Evolutionary conservation across 2,888 invertebrate species (phyloP).

Genomic region (Hydriomena furcata): DNA sequence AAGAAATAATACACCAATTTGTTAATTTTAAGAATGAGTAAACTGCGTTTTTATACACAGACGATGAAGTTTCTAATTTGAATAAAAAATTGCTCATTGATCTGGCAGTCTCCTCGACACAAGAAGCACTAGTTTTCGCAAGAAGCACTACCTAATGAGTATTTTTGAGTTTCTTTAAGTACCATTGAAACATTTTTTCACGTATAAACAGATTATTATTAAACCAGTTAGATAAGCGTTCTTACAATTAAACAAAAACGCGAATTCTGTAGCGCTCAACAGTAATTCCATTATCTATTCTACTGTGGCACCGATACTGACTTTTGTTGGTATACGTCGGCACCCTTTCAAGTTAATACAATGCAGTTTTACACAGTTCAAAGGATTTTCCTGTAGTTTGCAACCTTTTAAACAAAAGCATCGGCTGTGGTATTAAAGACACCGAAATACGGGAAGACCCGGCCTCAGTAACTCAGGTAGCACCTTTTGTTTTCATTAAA

Average conservation of each 20-base stretch:
- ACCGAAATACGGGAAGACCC: slow-evolving; percentile 20
- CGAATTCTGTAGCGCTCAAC: slow-evolving; percentile 33
- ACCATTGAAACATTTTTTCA: too few species aligned
- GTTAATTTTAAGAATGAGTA: not conserved
- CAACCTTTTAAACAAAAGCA: slow-evolving; percentile 51
- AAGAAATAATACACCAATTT: too few species aligned
- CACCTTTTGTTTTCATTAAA: slow-evolving; percentile 31
- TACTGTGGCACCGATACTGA: slow-evolving; percentile 47
- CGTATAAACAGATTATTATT: slow-evolving; percentile 23
- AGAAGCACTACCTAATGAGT: too few species aligned
- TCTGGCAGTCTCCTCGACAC: too few species aligned
- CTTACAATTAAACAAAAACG: slow-evolving; percentile 9
- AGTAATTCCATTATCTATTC: slow-evolving; percentile 60
- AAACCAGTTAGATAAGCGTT: slow-evolving; percentile 20
- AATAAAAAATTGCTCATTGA: too few species aligned
- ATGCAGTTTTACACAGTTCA: slow-evolving; percentile 46
- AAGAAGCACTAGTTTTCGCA: too few species aligned
- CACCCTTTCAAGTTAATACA: slow-evolving; percentile 54
- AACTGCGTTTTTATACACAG: not conserved
- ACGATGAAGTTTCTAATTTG: too few species aligned
- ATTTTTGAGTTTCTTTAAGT: too few species aligned
- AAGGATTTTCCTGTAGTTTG: slow-evolving; percentile 55
- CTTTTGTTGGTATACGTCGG: slow-evolving; percentile 50
- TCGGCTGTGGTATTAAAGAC: slow-evolving; percentile 36
- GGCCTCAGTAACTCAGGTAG: slow-evolving; percentile 49